Evolutionary conservation across 2,113 vertebrate species (phyloP).

Genomic region (Epinephelus moara): DNA sequence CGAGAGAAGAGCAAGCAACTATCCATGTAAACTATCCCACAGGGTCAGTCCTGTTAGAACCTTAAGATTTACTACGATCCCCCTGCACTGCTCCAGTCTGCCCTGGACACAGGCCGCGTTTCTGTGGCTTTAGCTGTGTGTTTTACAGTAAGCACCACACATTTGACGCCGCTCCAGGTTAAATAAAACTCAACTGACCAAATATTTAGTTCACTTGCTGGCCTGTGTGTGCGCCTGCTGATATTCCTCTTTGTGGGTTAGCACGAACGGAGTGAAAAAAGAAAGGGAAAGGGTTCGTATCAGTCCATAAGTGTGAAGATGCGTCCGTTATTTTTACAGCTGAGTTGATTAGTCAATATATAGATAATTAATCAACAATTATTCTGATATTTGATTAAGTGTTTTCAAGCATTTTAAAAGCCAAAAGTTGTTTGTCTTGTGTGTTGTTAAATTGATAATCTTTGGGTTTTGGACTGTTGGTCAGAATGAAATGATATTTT

Average conservation of each 20-base stretch:
- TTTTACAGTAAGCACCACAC: conserved; percentile 45
- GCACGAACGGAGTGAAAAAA: conserved; percentile 13
- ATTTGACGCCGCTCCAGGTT: conserved; percentile 28
- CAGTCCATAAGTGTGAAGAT: not conserved
- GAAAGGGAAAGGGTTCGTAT: not conserved
- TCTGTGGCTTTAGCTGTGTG: conserved; percentile 40
- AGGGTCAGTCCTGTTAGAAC: conserved; percentile 60
- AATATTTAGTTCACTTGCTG: conserved; percentile 26
- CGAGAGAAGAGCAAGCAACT: conserved; percentile 64
- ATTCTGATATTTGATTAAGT: not conserved
- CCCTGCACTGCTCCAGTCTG: conserved; percentile 44
- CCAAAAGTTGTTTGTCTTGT: too few relatives aligned
- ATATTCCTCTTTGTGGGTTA: not conserved
- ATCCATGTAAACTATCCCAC: conserved; percentile 75
- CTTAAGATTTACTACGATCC: conserved; percentile 73
- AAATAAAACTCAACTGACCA: conserved; percentile 34
- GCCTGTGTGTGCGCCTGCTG: not conserved
- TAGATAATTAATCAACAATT: not conserved
- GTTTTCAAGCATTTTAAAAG: not conserved
- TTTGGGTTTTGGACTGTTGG: not conserved
- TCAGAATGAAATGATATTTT: not conserved
- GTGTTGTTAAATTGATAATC: not conserved
- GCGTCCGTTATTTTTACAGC: not conserved
- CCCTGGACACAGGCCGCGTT: conserved; percentile 8
- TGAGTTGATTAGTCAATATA: not conserved